These are phyloP conservation scores for Nasonia giraulti DNA, from an alignment of 1,140 invertebrate species.

Conservation along the genomic window DNA sequence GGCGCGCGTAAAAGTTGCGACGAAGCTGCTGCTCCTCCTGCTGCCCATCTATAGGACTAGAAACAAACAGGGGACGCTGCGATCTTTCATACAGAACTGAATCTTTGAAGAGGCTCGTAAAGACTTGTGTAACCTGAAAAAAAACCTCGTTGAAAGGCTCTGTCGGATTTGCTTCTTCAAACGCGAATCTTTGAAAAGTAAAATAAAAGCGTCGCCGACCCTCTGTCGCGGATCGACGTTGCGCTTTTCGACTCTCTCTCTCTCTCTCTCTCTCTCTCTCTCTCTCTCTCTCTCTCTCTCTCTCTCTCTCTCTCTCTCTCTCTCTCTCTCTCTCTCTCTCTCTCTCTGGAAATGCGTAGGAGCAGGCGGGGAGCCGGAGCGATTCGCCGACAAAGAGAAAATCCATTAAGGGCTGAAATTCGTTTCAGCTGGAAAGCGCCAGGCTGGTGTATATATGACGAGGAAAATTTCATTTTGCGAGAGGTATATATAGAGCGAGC, in stretches of 20 bases:
- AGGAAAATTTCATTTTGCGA: not conserved
- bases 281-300: too few relatives aligned
- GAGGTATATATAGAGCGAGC: too few relatives aligned
- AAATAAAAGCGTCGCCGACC: not conserved
- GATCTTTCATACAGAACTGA: not conserved
- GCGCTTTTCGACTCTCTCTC: not conserved
- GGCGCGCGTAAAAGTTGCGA: slow-evolving; percentile 7
- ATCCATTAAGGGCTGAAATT: slow-evolving; percentile 19
- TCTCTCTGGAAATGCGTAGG: not conserved
- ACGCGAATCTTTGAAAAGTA: not conserved
- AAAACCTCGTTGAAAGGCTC: too few relatives aligned
- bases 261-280: too few relatives aligned
- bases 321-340: too few relatives aligned
- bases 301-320: too few relatives aligned
- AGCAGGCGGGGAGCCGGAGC: not conserved
- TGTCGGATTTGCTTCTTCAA: not conserved
- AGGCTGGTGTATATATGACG: not conserved
- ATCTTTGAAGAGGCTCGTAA: slow-evolving; percentile 26
- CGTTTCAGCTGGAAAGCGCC: not conserved
- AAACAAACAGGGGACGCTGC: not conserved
- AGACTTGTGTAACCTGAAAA: not conserved
- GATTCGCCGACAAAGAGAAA: slow-evolving; percentile 19
- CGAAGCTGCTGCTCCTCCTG: not conserved
- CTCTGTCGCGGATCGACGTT: not conserved
- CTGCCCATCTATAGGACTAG: not conserved